Evolutionary conservation across 2,797 vertebrate genomes (phyloP).

Genomic region (Neosilurus hyrtlii): DNA sequence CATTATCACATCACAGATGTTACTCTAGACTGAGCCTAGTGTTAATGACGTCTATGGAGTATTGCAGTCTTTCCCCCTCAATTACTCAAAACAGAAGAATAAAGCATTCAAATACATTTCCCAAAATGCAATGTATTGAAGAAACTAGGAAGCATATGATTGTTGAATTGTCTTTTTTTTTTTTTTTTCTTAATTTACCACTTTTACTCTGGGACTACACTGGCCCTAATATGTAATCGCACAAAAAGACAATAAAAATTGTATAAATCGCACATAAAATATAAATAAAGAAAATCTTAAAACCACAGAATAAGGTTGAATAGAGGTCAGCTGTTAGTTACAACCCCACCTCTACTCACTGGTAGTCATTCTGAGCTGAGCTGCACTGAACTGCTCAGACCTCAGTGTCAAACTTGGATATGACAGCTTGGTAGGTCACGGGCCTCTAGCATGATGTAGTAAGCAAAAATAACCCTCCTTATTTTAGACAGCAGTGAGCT

Average conservation of each 20-base stretch:
- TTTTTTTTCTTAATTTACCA: too few relatives aligned
- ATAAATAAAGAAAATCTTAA: neutral
- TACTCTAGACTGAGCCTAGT: too few relatives aligned
- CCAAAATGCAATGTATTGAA: too few relatives aligned
- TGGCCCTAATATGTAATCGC: too few relatives aligned
- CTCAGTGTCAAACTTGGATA: conserved; percentile 11
- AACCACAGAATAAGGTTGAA: neutral
- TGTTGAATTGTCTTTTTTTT: too few relatives aligned
- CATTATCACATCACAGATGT: too few relatives aligned
- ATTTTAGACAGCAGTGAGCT: conserved; percentile 11
- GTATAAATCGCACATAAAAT: neutral
- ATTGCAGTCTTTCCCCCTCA: too few relatives aligned
- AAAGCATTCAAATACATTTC: too few relatives aligned
- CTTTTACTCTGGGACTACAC: too few relatives aligned
- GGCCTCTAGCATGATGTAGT: neutral
- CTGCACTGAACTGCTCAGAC: conserved; percentile 8
- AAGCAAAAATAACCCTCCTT: conserved; percentile 7
- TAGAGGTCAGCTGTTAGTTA: neutral
- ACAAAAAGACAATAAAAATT: neutral
- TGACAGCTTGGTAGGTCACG: neutral
- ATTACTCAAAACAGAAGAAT: too few relatives aligned
- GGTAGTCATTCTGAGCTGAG: neutral
- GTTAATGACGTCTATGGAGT: too few relatives aligned
- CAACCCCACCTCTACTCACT: neutral
- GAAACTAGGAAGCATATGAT: too few relatives aligned